Evolutionary conservation across 2,888 invertebrate species (phyloP), one percentile per base, ranked within the genome.

Genomic region (Neoscelio sp.): DNA sequence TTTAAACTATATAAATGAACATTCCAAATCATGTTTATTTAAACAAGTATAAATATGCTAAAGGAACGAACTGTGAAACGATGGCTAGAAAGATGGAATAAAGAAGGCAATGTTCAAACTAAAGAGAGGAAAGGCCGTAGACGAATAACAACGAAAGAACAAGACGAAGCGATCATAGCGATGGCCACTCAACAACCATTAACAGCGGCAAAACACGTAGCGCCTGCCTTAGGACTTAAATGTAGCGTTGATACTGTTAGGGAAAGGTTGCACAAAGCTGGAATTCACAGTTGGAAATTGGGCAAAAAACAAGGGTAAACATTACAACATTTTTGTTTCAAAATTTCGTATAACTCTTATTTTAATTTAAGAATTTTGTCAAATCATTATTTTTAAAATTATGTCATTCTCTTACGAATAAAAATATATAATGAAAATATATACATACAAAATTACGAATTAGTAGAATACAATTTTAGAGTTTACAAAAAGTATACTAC

Each of bases 271-370:
- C 90, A 90, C 60, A 89, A 89, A 78, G 90, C 90, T 65, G 90
- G 90, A 20, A 90, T 90, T 76, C 90, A 90, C 35, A 90, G 90
- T 76, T 90, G 90, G 90, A 90, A 90, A 54, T 83, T 90, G 13
- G 90, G 90, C 8, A 90, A 90, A 70, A 90, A 89, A 54, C 90
- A 89, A 73, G 90, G 90, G 89, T 89, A 44, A 30, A 80, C 33
- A 8, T 4, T 33, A 2, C 23, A 26, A 8, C n/a, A 73, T 10
- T 38, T 13, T n/a, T 6, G n/a, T 0, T 15, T 28, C 18, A 23
- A 13, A 10, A 20, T 10, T 15, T 10, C 2, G 8, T 2, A 35
- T 17, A 26, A 28, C 17, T 15, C 13, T 7, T 12, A 42, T 20
- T 44, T 13, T 28, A 12, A 30, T 33, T 33, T 12, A 20, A 20